Evolutionary conservation across 2,113 vertebrate genomes (phyloP).

Genomic region (Naja naja): DNA sequence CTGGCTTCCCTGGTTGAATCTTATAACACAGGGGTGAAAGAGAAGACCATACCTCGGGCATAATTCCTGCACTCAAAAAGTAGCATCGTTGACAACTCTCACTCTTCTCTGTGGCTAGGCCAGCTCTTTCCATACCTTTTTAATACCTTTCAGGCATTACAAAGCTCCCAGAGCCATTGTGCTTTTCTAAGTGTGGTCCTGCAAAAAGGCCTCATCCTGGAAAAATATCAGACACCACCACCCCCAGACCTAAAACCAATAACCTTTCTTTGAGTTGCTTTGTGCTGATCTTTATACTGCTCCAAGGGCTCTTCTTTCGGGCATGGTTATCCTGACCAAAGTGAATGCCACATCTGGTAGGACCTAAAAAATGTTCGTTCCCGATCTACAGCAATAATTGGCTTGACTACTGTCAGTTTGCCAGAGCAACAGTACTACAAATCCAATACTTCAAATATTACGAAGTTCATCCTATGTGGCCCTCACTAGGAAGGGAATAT

Average conservation of each 20-base stretch:
- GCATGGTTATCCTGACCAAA: background rate
- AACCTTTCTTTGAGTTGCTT: background rate
- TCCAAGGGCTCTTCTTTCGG: background rate
- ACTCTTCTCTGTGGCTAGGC: background rate
- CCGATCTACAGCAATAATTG: background rate
- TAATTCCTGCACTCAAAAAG: background rate
- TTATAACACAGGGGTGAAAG: background rate
- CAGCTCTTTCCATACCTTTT: background rate
- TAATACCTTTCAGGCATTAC: background rate
- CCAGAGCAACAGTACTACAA: background rate
- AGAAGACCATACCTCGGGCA: background rate
- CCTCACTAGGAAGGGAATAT: background rate
- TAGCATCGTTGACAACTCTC: background rate
- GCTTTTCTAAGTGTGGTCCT: background rate
- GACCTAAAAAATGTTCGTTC: background rate
- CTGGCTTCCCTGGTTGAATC: background rate
- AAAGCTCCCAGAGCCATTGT: background rate
- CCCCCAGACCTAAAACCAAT: background rate
- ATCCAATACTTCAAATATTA: background rate
- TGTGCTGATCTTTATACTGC: background rate
- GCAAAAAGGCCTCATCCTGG: background rate
- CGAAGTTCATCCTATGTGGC: background rate
- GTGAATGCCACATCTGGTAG: background rate
- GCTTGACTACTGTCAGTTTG: background rate
- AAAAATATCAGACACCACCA: background rate